These are phyloP conservation scores for Actinia tenebrosa DNA, from an alignment of 64 coral and sea anemone species.

Conservation along the genomic window DNA sequence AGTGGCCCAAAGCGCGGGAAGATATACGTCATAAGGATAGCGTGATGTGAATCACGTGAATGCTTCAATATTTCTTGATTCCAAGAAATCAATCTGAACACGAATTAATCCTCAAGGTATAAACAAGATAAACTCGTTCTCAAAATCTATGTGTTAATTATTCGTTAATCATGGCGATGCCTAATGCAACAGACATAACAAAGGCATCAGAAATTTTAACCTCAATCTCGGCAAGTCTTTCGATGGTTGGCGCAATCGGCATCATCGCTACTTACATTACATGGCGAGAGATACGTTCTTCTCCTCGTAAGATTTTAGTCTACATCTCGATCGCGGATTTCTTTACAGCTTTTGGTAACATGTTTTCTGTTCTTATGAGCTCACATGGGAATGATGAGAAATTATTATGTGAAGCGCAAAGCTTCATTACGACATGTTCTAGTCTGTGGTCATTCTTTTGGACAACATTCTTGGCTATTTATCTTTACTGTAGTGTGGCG, in stretches of 20 bases:
- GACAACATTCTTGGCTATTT: constrained; percentile 83
- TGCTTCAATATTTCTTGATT: not conserved
- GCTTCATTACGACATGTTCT: constrained; percentile 73
- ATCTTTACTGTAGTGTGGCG: constrained; percentile 48
- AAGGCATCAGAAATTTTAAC: constrained; percentile 7
- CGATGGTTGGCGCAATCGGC: constrained; percentile 54
- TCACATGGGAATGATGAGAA: too few relatives aligned
- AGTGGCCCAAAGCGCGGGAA: not conserved
- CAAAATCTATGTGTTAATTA: not conserved
- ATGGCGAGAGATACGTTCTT: constrained; percentile 78
- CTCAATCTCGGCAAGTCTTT: constrained; percentile 49
- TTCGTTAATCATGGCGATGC: not conserved
- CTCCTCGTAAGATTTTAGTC: constrained; percentile 61
- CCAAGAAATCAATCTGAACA: not conserved
- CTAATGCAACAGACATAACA: not conserved
- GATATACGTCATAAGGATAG: not conserved
- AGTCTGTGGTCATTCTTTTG: constrained; percentile 90
- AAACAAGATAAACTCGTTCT: not conserved
- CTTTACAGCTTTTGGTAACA: constrained; percentile 50
- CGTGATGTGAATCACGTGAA: not conserved
- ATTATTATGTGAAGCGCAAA: constrained; percentile 63
- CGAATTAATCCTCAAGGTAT: not conserved
- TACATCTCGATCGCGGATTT: constrained; percentile 91
- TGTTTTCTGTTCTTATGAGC: constrained; percentile 29
- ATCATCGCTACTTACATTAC: constrained; percentile 74